Evolutionary conservation across 2,888 invertebrate species (phyloP), one percentile per base, ranked within the genome.

Genomic region (Thymelicus lineola): DNA sequence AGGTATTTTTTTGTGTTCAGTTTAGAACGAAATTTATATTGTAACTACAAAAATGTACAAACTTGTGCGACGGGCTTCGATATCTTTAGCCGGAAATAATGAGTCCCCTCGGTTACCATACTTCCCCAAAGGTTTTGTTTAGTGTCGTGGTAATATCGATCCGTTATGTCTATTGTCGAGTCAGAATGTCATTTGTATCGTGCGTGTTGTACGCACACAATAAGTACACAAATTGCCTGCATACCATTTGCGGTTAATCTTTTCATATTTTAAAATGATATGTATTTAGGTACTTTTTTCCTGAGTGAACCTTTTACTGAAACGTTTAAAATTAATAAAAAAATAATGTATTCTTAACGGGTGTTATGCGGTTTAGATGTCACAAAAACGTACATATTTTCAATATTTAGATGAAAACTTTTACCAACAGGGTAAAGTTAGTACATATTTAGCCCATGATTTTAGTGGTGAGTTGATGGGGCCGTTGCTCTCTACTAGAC

Each of bases 131-230:
- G 84, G 86, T 87, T 86, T 82, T 79, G 76, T 79, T 83, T 81
- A 78, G 92, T 92, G 81, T 80, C 91, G 89, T 87, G 89, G 91
- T 90, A 91, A 87, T 84, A 92, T 91, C 81, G 91, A 92, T 91
- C 83, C 71, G 72, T 76, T 64, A 50, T 53, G 77, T 74, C 66
- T 73, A 71, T 75, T 71, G 74, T 79, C 74, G 74, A 75, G 74
- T 79, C 79, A 75, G 55, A 55, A 55, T 28, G 55, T 28, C 28
- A 10, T 55, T 55, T 55, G 48, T 42, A 14, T 17, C 46, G 65
- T 65, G 65, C 57, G 17, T 53, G 58, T 50, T 17, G 48, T 50
- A 50, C 15, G 48, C 3, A 50, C 7, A 50, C 17, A 17, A 42
- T 42, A n/a, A n/a, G n/a, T n/a, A 42, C 2, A 28, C 28, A 28